These are phyloP conservation scores for Nomada goodeniana DNA, from an alignment of 2,888 invertebrate genomes.

Conservation along the genomic window DNA sequence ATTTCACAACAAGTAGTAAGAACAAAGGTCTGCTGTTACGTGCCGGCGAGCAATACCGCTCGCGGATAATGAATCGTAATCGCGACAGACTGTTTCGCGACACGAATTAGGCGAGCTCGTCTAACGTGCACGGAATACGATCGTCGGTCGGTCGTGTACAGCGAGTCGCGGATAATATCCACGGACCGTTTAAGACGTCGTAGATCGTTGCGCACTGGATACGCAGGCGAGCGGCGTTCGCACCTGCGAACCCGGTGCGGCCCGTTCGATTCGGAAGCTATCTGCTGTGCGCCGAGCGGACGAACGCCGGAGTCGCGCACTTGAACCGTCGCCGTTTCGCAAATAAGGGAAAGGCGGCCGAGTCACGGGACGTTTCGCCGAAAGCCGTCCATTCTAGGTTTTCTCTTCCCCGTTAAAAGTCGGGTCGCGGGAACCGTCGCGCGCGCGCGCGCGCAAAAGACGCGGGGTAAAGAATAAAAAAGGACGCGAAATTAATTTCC, in stretches of 20 bases:
- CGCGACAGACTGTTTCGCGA: slow-evolving; percentile 56
- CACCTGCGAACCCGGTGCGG: too few species aligned
- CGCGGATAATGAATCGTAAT: slow-evolving; percentile 67
- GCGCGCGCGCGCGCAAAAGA: background rate
- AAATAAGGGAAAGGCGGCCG: too few species aligned
- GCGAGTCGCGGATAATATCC: slow-evolving; percentile 51
- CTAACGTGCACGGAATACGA: slow-evolving; percentile 62
- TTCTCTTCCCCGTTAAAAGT: too few species aligned
- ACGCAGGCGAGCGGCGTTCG: slow-evolving; percentile 44
- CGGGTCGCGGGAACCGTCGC: background rate
- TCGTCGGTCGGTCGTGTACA: slow-evolving; percentile 31
- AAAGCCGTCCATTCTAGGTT: too few species aligned
- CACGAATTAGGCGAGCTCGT: slow-evolving; percentile 64
- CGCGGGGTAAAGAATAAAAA: background rate
- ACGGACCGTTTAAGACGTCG: slow-evolving; percentile 7
- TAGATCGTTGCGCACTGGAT: slow-evolving; percentile 35
- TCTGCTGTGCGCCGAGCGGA: background rate
- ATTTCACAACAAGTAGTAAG: slow-evolving; percentile 61
- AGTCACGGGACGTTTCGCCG: too few species aligned
- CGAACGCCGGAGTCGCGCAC: background rate
- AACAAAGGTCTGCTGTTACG: slow-evolving; percentile 63
- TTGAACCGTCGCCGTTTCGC: background rate
- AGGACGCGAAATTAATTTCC: slow-evolving; percentile 55
- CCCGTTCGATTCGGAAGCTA: slow-evolving; percentile 56
- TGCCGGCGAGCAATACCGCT: slow-evolving; percentile 57